Percentiles rank a stretch among this genome's conserved stretches.
Evolutionary conservation across 2,888 invertebrate species (phyloP).

Genomic region (Spisula subtruncata): DNA sequence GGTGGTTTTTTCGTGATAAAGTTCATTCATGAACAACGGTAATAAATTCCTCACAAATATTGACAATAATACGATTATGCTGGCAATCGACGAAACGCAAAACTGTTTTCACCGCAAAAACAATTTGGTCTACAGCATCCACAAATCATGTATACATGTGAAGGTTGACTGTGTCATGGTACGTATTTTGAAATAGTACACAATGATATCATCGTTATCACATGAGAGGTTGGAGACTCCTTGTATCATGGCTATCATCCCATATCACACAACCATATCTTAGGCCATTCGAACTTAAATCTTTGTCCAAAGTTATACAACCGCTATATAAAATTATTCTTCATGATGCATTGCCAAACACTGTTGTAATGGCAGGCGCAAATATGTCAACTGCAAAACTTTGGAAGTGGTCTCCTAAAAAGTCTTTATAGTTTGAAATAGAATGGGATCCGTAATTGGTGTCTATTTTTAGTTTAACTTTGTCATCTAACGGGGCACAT

Average conservation of each 20-base stretch:
- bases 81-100: no score
- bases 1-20: background rate
- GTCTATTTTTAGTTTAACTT: background rate
- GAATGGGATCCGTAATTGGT: background rate
- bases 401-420: background rate
- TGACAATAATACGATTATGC: background rate
- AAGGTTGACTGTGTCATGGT: background rate
- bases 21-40: no score
- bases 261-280: background rate
- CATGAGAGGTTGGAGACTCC: background rate
- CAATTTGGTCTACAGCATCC: background rate
- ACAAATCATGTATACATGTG: background rate
- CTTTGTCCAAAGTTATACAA: background rate
- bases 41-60: no score
- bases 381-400: no score
- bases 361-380: background rate
- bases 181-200: conserved; percentile 8
- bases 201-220: background rate
- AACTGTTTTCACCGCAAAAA: no score
- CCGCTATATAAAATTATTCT: background rate
- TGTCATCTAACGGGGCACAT: background rate
- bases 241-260: no score
- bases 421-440: background rate
- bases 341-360: background rate
- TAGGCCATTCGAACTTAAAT: background rate